phyloP scores from a whole-genome alignment of 1,140 invertebrate genomes.

The Pomacea maculata region DNA sequence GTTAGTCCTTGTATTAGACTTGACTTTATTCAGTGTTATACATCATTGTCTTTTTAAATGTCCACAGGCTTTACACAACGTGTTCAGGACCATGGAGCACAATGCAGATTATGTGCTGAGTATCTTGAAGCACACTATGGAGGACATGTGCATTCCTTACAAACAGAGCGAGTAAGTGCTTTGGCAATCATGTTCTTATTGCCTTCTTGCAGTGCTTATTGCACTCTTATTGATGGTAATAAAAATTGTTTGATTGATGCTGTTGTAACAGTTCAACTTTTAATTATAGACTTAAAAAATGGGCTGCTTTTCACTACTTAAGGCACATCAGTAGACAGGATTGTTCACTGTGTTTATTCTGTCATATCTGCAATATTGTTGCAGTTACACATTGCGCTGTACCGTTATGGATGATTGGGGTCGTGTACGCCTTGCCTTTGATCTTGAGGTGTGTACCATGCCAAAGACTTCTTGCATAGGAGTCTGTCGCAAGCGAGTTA shows the following conservation, averaged over 20 bases:
- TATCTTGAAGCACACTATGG: conserved; percentile 72
- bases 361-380: conserved; percentile 4
- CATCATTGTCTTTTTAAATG: no score
- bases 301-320: no score
- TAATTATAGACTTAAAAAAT: no score
- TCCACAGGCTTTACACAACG: conserved; percentile 77
- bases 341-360: neutral
- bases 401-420: conserved; percentile 69
- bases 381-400: conserved; percentile 75
- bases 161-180: conserved; percentile 77
- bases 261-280: no score
- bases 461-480: conserved; percentile 70
- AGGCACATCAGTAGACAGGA: no score
- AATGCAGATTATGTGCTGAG: conserved; percentile 75
- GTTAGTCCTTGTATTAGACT: no score
- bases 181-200: no score
- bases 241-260: no score
- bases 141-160: conserved; percentile 75
- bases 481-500: conserved; percentile 80
- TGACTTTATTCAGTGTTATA: no score
- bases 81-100: conserved; percentile 75
- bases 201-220: no score
- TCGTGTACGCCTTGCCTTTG: conserved; percentile 74
- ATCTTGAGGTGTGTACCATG: conserved; percentile 80
- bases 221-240: no score